phyloP scores from a whole-genome alignment of 2,797 vertebrate species.

The Sebastes nivosus region DNA sequence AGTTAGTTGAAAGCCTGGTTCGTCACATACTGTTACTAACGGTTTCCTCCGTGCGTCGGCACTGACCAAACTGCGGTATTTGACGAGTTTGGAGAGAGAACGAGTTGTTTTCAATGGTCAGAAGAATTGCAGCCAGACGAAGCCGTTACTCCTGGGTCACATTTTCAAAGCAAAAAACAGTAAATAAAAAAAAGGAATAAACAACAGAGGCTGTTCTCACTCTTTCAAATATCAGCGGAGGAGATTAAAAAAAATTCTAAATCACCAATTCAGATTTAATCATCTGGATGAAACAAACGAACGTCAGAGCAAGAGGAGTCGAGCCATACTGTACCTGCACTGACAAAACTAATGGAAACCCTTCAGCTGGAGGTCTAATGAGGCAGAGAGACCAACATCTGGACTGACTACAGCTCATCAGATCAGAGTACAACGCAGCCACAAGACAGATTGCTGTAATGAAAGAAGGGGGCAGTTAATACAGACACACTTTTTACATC shows the following conservation, averaged over 20 bases:
- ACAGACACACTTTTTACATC: too few relatives aligned
- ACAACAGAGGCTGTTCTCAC: background rate
- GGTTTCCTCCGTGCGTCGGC: too few relatives aligned
- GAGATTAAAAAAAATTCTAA: background rate
- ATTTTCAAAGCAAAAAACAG: background rate
- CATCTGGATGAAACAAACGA: background rate
- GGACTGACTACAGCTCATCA: too few relatives aligned
- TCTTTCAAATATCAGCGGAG: slow-evolving; percentile 4
- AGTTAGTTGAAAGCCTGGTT: too few relatives aligned
- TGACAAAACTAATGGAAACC: background rate
- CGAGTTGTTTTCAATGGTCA: too few relatives aligned
- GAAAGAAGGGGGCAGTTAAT: too few relatives aligned
- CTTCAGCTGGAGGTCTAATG: background rate
- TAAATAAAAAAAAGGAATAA: background rate
- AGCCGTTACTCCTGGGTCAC: background rate
- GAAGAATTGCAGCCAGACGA: background rate
- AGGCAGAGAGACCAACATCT: background rate
- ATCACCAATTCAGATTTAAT: slow-evolving; percentile 5
- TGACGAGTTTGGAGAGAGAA: too few relatives aligned
- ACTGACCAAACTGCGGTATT: too few relatives aligned
- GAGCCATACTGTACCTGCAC: background rate
- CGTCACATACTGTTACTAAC: too few relatives aligned
- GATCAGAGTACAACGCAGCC: too few relatives aligned
- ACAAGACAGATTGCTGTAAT: too few relatives aligned
- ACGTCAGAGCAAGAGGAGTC: background rate